Evolutionary conservation across 1,140 invertebrate species (phyloP), one percentile per base, ranked within the genome.

Genomic region (Sarcophaga peregrina): DNA sequence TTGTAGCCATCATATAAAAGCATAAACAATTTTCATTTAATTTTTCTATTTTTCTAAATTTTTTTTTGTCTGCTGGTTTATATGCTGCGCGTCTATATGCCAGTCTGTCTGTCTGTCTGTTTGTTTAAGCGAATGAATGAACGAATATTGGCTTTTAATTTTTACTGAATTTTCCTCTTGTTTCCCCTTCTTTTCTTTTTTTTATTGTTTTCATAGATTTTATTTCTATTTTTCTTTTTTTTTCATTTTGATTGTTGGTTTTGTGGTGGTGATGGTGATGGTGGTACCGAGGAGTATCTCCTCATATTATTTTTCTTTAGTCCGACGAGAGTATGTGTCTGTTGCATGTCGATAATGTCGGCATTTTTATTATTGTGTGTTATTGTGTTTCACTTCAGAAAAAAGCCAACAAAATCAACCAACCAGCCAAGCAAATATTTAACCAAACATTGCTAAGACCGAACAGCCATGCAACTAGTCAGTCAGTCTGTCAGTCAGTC

Each of bases 401-500:
- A 68, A 68, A 68, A 68, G 58, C 58, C 58, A n/a, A n/a, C n/a
- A n/a, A n/a, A n/a, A n/a, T n/a, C n/a, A 68, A 68, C 58, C 58
- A 68, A 68, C 58, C 58, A 68, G 20, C n/a, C 52, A 15, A 58
- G 52, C 58, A 68, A 68, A 68, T 68, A 15, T 68, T 68, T 20
- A 17, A 68, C 58, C 58, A 68, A 68, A 58, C 13, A 2, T 11
- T 58, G n/a, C 52, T 58, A n/a, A 54, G 52, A 13, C 17, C 62
- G 8, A 68, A 6, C 62, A n/a, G 20, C 62, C 62, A 68, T 6
- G 20, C 62, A 25, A 68, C 7, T n/a, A 52, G 50, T 52, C 50
- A 52, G 8, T 5, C 13, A 52, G 5, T 5, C 5, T 3, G 50
- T 52, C 50, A 52, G 50, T 10, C 5, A 52, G 50, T 52, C 50